Evolutionary conservation across 1,140 invertebrate genomes (phyloP), one percentile per base, ranked within the genome.

Genomic region (Neomicropteryx cornuta): DNA sequence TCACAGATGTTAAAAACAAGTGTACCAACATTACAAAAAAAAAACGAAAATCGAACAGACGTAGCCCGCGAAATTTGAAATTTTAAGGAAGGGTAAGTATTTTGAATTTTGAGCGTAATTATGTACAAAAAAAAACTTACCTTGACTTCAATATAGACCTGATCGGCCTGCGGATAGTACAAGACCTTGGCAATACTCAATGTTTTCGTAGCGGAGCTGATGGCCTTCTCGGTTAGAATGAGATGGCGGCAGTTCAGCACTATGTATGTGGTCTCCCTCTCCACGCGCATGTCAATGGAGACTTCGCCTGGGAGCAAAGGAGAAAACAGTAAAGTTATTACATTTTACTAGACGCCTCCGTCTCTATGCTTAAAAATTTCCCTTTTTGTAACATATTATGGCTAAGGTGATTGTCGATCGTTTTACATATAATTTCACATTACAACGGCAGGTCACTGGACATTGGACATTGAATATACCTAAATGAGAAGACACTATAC

Each of bases 191-290:
- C 60, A 29, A 92, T 79, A 35, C 83, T 75, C 45, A 83, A 72
- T 46, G 79, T 75, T 72, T 81, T 55, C n/a, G n/a, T n/a, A n/a
- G n/a, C n/a, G n/a, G n/a, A n/a, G 32, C 68, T 72, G 33, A 60
- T 41, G 45, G 83, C 82, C 55, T 86, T 79, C 55, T 88, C 81
- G 4, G 79, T 84, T 42, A 96, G 81, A 54, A 86, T 90, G 58
- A 96, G 73, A 53, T 93, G 84, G 57, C 90, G 81, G 49, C 81
- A 77, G 66, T 97, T 91, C 42, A 97, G 75, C 39, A 97, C 85
- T 52, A 97, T 81, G 61, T 86, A 92, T 55, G 83, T 76, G 22
- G 87, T 90, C 51, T 88, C 81, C 56, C 82, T 74, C 49, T 83
- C 79, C 30, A 92, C 83, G 50, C 76, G 75, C 55, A 87, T 81